These are phyloP conservation scores for Heterochromis multidens DNA, from an alignment of 2,113 vertebrate species.

Conservation along the genomic window DNA sequence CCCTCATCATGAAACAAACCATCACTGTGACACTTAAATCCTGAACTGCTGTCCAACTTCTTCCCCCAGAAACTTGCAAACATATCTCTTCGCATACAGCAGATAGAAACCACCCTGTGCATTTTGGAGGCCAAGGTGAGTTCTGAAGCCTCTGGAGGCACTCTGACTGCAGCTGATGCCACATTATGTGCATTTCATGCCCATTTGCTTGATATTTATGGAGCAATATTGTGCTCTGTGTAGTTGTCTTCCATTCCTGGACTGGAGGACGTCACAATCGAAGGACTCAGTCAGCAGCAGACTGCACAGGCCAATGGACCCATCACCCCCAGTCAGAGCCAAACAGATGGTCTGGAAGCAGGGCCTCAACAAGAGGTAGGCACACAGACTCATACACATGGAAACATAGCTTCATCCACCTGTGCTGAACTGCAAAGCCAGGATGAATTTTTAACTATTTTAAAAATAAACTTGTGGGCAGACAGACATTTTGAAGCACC, in stretches of 20 bases:
- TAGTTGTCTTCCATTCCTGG: constrained; percentile 97
- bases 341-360: constrained; percentile 12
- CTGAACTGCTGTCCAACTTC: neutral
- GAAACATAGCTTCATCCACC: neutral
- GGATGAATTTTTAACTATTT: neutral
- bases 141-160: neutral
- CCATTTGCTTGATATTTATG: neutral
- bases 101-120: constrained; percentile 96
- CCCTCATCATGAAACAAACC: neutral
- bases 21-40: neutral
- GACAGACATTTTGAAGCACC: neutral
- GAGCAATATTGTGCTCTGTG: neutral
- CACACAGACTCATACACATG: neutral
- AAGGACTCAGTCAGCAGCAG: constrained; percentile 68
- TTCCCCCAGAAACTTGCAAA: constrained; percentile 87
- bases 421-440: neutral
- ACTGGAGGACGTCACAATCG: constrained; percentile 88
- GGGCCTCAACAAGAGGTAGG: constrained; percentile 57
- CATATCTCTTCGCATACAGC: constrained; percentile 93
- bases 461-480: neutral
- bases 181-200: neutral
- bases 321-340: constrained; percentile 18
- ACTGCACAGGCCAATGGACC: constrained; percentile 75
- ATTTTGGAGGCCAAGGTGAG: constrained; percentile 97
- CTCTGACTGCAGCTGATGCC: neutral